Percentiles rank a stretch among this genome's conserved stretches.
Conservation (phyloP, 2,888 invertebrate genomes). For the Conistra vaccinii region DNA sequence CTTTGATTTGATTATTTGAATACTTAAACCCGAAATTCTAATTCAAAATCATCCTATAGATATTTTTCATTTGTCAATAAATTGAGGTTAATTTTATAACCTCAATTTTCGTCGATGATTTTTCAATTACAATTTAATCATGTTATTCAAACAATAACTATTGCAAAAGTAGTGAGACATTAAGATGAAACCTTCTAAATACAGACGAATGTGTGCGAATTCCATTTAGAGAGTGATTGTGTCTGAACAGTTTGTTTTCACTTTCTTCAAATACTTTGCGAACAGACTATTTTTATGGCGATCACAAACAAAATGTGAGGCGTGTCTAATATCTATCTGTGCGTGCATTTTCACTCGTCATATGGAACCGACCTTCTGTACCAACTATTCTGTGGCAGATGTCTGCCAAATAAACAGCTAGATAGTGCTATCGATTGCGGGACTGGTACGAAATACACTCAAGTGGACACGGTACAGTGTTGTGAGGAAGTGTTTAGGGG, state of each 20-base stretch:
- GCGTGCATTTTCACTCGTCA: neutral
- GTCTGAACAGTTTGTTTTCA: neutral
- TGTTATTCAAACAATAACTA: no score
- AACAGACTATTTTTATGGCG: neutral
- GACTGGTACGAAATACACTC: slow-evolving; percentile 21
- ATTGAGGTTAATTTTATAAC: neutral
- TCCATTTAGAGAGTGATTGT: neutral
- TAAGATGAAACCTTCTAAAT: neutral
- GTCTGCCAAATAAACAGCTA: slow-evolving; percentile 50
- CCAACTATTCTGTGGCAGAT: slow-evolving; percentile 3
- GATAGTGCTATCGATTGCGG: slow-evolving; percentile 36
- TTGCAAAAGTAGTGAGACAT: no score
- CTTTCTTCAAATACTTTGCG: neutral
- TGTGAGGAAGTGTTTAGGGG: neutral
- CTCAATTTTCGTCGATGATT: no score
- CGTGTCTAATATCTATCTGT: neutral
- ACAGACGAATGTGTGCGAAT: no score
- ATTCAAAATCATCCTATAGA: no score
- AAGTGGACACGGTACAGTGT: slow-evolving; percentile 35
- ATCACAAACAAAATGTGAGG: no score
- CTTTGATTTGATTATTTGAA: neutral
- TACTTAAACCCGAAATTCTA: neutral
- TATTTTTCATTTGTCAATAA: neutral
- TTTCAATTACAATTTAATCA: no score
- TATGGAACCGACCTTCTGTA: neutral